Evolutionary conservation across 2,113 vertebrate genomes (phyloP).

Genomic region (Thunnus maccoyii): DNA sequence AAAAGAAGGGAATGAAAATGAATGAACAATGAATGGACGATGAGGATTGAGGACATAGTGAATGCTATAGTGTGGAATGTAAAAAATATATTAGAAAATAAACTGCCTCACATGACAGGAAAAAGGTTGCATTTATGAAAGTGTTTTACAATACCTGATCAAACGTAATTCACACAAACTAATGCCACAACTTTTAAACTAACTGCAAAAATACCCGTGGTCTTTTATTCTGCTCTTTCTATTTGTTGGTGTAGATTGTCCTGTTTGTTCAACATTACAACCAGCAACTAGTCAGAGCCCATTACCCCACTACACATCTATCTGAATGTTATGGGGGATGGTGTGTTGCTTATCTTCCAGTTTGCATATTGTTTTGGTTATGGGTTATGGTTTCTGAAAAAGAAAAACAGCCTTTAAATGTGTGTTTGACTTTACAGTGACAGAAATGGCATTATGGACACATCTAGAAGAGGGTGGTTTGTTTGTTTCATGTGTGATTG

Average conservation of each 20-base stretch:
- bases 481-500: neutral
- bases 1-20: constrained; percentile 8
- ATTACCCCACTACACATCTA: neutral
- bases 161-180: neutral
- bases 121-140: no score
- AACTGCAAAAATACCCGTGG: neutral
- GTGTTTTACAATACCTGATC: no score
- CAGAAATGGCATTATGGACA: neutral
- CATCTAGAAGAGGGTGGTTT: no score
- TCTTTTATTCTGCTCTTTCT: neutral
- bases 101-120: neutral
- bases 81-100: neutral
- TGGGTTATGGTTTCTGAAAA: neutral
- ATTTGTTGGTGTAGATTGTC: neutral
- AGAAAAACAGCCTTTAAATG: neutral
- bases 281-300: neutral
- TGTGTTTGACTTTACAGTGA: neutral
- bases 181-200: neutral
- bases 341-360: neutral
- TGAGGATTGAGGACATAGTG: neutral
- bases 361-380: neutral
- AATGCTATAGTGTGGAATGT: neutral
- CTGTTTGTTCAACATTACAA: neutral
- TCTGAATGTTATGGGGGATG: constrained; percentile 3
- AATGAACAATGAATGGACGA: neutral